A percentile compares a stretch with the other conserved stretches of the same genome.
phyloP scores from a whole-genome alignment of 2,797 vertebrate species.

The Anas acuta region DNA sequence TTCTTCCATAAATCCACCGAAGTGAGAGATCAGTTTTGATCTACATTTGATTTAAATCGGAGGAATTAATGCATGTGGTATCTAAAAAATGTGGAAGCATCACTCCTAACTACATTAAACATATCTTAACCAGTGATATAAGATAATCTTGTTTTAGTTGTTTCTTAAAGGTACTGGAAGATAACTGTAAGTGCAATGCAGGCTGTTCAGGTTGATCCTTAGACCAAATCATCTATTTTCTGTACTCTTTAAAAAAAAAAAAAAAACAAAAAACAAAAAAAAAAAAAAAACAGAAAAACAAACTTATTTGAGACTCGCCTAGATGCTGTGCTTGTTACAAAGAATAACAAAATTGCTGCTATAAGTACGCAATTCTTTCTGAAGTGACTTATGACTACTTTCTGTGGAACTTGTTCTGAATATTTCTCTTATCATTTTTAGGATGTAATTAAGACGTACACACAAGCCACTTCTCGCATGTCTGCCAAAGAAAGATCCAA shows the following conservation, averaged over 20 bases:
- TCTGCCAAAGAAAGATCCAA: slow-evolving; percentile 83
- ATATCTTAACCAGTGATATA: background rate
- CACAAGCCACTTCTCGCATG: slow-evolving; percentile 71
- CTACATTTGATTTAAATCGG: background rate
- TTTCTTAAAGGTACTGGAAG: background rate
- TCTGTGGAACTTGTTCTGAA: background rate
- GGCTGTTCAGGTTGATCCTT: background rate
- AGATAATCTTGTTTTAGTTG: background rate
- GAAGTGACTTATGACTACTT: background rate
- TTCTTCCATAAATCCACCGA: background rate
- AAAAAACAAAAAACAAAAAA: no score
- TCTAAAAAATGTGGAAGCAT: background rate
- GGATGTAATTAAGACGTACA: slow-evolving; percentile 83
- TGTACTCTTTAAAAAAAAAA: background rate
- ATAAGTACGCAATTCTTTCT: accelerated
- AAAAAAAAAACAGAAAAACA: background rate
- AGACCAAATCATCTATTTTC: background rate
- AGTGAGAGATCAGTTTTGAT: background rate
- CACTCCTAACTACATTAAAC: background rate
- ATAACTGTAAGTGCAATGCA: accelerated
- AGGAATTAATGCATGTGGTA: background rate
- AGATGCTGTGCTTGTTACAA: background rate
- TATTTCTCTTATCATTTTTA: slow-evolving; percentile 53
- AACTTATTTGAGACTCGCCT: background rate
- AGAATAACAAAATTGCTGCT: background rate